Conservation (phyloP, 2,888 invertebrate species). For the Drymonia ruficornis region DNA sequence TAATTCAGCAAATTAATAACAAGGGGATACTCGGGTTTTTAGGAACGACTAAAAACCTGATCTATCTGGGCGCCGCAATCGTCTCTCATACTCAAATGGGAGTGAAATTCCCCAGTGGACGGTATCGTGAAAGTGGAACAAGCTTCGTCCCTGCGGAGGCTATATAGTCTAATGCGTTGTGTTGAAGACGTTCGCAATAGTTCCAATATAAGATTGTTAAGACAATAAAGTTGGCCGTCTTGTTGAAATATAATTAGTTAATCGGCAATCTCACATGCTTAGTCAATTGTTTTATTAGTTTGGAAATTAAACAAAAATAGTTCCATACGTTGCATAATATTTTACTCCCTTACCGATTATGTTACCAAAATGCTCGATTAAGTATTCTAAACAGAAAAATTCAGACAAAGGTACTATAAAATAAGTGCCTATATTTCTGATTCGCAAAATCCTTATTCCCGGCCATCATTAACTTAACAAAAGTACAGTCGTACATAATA, state of each 20-base stretch:
- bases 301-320: no score
- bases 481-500: not conserved
- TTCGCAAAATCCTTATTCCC: not conserved
- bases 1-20: not conserved
- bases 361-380: no score
- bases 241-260: not conserved
- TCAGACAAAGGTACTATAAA: no score
- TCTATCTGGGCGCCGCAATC: conserved; percentile 8
- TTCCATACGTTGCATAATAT: no score
- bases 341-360: no score
- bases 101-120: conserved; percentile 16
- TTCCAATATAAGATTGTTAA: not conserved
- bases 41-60: conserved; percentile 9
- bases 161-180: conserved; percentile 13
- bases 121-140: conserved; percentile 16
- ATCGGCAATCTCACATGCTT: no score
- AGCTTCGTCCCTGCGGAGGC: not conserved
- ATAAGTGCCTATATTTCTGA: not conserved
- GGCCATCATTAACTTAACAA: conserved; percentile 2
- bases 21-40: not conserved
- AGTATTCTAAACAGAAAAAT: no score
- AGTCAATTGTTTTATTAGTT: no score
- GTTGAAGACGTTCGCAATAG: not conserved
- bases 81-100: conserved; percentile 24
- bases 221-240: no score